Percentiles rank a stretch among this genome's conserved stretches.
phyloP scores from a whole-genome alignment of 2,888 invertebrate genomes.

The Rotaria macrura region DNA sequence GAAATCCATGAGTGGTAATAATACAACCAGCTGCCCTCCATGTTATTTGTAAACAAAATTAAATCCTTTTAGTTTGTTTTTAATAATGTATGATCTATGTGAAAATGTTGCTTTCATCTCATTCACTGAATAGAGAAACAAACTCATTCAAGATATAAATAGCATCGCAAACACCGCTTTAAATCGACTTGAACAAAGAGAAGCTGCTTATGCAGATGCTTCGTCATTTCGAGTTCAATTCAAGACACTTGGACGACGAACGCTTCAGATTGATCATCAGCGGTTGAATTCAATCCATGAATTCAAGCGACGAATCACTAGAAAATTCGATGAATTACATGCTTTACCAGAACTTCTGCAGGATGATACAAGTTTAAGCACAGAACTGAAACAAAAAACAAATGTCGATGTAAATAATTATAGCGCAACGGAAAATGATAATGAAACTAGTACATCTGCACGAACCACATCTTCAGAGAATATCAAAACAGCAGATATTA shows the following conservation, averaged over 20 bases:
- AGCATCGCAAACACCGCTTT: neutral
- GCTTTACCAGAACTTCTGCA: neutral
- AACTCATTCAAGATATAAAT: neutral
- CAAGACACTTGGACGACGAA: neutral
- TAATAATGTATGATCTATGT: no score
- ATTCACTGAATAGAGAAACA: neutral
- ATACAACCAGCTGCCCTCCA: no score
- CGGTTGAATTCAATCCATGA: neutral
- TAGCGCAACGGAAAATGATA: no score
- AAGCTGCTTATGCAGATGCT: neutral
- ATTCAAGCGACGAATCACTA: neutral
- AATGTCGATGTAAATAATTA: neutral
- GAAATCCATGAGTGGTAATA: no score
- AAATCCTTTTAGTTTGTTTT: no score
- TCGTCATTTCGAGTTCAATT: neutral
- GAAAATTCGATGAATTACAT: neutral
- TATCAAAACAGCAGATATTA: no score
- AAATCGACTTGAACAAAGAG: neutral
- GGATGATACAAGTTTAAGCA: neutral
- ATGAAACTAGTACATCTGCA: no score
- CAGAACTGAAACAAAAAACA: neutral
- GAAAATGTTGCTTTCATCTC: no score
- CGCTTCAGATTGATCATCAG: neutral
- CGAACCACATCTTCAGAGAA: no score
- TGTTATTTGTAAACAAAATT: no score